Conservation (phyloP, 2,113 vertebrate genomes). For the Entomyzon cyanotis region DNA sequence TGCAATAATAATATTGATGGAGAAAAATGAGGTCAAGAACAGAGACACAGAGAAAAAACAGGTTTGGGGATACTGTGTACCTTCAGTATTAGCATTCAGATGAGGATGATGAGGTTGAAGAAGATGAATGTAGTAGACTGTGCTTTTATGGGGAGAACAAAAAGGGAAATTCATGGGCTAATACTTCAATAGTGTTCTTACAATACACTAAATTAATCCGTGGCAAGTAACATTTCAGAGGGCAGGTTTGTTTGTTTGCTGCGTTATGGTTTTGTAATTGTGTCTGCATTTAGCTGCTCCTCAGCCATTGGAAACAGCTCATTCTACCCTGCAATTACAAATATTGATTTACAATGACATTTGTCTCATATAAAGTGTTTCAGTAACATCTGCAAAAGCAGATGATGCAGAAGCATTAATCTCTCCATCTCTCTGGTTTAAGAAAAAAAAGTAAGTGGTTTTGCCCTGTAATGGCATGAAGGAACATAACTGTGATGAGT, state of each 20-base stretch:
- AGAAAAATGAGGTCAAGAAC: background rate
- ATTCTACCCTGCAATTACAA: slow-evolving; percentile 41
- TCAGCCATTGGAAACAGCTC: background rate
- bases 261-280: background rate
- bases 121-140: background rate
- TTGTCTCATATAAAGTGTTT: slow-evolving; percentile 2
- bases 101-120: background rate
- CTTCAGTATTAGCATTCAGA: background rate
- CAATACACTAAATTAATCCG: background rate
- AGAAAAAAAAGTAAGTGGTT: background rate
- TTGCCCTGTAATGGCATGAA: background rate
- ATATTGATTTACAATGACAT: slow-evolving; percentile 46
- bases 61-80: background rate
- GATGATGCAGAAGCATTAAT: slow-evolving; percentile 31
- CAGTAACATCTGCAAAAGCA: slow-evolving; percentile 37
- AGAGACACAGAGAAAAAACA: background rate
- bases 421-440: background rate
- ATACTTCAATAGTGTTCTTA: background rate
- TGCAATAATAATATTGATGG: background rate
- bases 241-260: background rate
- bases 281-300: slow-evolving; percentile 1
- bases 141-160: background rate
- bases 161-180: background rate
- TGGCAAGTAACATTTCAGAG: background rate
- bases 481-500: background rate